phyloP scores from a whole-genome alignment of 2,797 vertebrate species.

The Amniataba percoides region DNA sequence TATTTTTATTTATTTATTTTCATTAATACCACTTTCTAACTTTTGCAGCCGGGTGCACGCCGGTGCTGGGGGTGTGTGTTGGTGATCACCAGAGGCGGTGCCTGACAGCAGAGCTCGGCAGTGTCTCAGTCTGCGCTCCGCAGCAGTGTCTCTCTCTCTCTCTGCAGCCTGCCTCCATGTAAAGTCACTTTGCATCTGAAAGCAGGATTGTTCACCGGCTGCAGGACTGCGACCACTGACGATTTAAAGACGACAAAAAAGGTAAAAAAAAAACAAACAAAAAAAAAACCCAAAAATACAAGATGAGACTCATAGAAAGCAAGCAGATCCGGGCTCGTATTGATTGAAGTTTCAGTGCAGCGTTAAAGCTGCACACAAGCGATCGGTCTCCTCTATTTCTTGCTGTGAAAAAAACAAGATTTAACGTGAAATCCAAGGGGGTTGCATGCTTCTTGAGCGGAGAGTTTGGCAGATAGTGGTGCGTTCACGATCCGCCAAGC shows the following conservation, averaged over 20 bases:
- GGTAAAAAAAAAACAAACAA: no score
- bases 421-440: not conserved
- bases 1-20: not conserved
- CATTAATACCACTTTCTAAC: constrained; percentile 5
- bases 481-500: not conserved
- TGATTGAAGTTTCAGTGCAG: constrained; percentile 57
- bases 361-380: not conserved
- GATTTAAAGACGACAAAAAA: no score
- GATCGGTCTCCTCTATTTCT: no score
- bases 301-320: no score
- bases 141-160: constrained; percentile 34
- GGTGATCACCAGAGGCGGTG: constrained; percentile 71
- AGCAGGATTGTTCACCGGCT: not conserved
- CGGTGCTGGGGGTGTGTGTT: constrained; percentile 24
- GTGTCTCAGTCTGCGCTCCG: constrained; percentile 49
- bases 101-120: constrained; percentile 64
- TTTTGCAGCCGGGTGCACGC: constrained; percentile 32
- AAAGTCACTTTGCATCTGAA: constrained; percentile 51
- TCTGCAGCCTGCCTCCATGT: constrained; percentile 38
- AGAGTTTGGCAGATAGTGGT: constrained; percentile 5
- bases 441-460: no score
- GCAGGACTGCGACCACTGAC: not conserved
- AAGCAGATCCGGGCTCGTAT: constrained; percentile 31
- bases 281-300: no score
- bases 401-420: not conserved